Evolutionary conservation across 2,888 invertebrate species (phyloP).

Genomic region (Crioceris asparagi): DNA sequence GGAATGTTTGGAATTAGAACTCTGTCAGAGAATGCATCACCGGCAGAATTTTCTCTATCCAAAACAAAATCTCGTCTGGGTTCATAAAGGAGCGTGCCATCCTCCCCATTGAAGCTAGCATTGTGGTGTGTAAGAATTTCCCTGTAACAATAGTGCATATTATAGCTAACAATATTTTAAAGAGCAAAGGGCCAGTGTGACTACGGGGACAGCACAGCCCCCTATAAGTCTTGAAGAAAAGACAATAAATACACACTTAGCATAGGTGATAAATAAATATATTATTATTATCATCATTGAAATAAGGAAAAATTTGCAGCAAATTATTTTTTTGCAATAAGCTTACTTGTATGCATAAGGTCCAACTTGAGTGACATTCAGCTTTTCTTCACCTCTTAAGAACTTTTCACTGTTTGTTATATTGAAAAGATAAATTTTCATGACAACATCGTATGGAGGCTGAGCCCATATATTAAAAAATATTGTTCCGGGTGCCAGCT

Average conservation of each 20-base stretch:
- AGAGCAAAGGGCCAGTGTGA: no score
- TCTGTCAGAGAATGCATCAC: slow-evolving; percentile 47
- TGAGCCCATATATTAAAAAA: slow-evolving; percentile 50
- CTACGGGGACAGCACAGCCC: no score
- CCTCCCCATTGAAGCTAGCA: slow-evolving; percentile 47
- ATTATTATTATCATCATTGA: no score
- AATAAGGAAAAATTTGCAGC: no score
- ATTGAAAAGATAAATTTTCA: slow-evolving; percentile 65
- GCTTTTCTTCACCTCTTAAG: slow-evolving; percentile 51
- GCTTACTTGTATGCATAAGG: slow-evolving; percentile 75
- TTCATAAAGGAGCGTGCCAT: slow-evolving; percentile 54
- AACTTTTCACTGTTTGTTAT: slow-evolving; percentile 67
- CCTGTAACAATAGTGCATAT: no score
- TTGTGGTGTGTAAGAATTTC: slow-evolving; percentile 59
- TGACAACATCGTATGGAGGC: slow-evolving; percentile 54
- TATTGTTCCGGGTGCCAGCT: slow-evolving; percentile 40
- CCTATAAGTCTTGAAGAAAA: no score
- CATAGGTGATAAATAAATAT: no score
- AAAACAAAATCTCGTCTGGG: slow-evolving; percentile 51
- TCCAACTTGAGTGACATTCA: slow-evolving; percentile 62
- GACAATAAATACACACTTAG: no score
- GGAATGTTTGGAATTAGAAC: slow-evolving; percentile 62
- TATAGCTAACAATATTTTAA: no score
- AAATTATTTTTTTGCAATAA: no score
- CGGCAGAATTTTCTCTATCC: slow-evolving; percentile 53